Evolutionary conservation across 2,113 vertebrate species (phyloP), one percentile per base, ranked within the genome.

Genomic region (Anhinga anhinga): DNA sequence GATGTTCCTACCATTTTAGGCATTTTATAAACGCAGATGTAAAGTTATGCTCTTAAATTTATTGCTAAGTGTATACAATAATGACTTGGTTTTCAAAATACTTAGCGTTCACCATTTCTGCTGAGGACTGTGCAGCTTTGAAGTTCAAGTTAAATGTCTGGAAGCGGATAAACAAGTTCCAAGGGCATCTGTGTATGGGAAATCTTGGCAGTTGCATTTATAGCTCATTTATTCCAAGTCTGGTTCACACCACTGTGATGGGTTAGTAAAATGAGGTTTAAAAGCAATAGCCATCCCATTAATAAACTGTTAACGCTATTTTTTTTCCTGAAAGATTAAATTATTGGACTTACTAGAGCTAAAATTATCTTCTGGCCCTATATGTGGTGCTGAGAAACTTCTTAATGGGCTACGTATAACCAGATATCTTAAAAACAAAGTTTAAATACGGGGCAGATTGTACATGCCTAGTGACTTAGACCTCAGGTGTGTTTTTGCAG

Each of bases 401-500:
- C 6, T 7, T 25, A 32, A 9, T 36, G 11, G 36, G 13, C 34
- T 88, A 5, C 15, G 10, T 45, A 5, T 8, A 66, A 27, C 22
- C 11, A 49, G 19, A 15, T 49, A 61, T 38, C 42, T 65, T 44
- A 56, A 50, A 81, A 66, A 5, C 17, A 36, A 21, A 15, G 13
- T 30, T 29, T 17, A 19, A 67, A 14, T 42, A 6, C 2, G 10
- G 29, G 29, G 36, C 71, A 69, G 58, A 15, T 10, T 3, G 42
- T 26, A 8, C 11, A 2, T 58, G 20, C 38, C n/a, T 50, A 19
- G 25, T 66, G 58, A 69, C 55, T 32, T 27, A 59, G 11, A 26
- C 38, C 50, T 62, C 12, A 15, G n/a, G 19, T 73, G 17, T 95
- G 10, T 93, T 80, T 77, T 94, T 96, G 42, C 96, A 99, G 99